Percentiles rank a stretch among this genome's conserved stretches.
phyloP scores from a whole-genome alignment of 1,140 invertebrate species.

The Tetramorium simillimum region DNA sequence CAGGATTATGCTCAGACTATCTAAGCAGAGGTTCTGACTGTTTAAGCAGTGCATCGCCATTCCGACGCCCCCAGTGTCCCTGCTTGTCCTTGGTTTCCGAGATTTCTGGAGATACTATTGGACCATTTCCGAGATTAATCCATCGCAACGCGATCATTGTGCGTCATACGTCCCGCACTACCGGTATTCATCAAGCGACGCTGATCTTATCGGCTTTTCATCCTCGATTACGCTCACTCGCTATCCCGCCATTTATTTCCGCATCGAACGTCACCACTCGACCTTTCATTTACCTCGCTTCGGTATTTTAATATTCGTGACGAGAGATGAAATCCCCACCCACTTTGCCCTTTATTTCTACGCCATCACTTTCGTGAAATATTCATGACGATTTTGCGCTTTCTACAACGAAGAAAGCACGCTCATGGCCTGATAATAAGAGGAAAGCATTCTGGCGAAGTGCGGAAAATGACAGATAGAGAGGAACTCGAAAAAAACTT shows the following conservation, averaged over 20 bases:
- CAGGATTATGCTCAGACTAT: slow-evolving; percentile 70
- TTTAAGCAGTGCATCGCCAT: slow-evolving; percentile 23
- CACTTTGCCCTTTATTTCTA: slow-evolving; percentile 25
- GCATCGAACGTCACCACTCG: slow-evolving; percentile 39
- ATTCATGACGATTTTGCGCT: slow-evolving; percentile 73
- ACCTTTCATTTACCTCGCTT: slow-evolving; percentile 71
- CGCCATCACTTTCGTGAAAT: slow-evolving; percentile 70
- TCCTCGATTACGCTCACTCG: slow-evolving; percentile 21
- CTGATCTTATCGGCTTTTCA: slow-evolving; percentile 3
- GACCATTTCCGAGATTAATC: slow-evolving; percentile 1
- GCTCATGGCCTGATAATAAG: slow-evolving; percentile 35
- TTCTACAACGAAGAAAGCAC: slow-evolving; percentile 40
- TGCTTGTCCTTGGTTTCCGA: slow-evolving; percentile 33
- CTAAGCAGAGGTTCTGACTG: slow-evolving; percentile 55
- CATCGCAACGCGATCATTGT: slow-evolving; percentile 10
- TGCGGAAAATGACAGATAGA: slow-evolving; percentile 15
- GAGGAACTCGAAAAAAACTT: neutral
- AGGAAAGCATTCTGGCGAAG: neutral
- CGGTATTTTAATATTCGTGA: slow-evolving; percentile 79
- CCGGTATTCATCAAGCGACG: neutral
- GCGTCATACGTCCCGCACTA: neutral
- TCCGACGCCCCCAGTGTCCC: neutral
- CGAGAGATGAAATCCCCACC: slow-evolving; percentile 68
- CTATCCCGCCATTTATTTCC: slow-evolving; percentile 24
- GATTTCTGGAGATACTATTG: slow-evolving; percentile 21